These are phyloP conservation scores for Drosophila nigrodunni DNA, from an alignment of 1,140 invertebrate genomes.

Conservation along the genomic window DNA sequence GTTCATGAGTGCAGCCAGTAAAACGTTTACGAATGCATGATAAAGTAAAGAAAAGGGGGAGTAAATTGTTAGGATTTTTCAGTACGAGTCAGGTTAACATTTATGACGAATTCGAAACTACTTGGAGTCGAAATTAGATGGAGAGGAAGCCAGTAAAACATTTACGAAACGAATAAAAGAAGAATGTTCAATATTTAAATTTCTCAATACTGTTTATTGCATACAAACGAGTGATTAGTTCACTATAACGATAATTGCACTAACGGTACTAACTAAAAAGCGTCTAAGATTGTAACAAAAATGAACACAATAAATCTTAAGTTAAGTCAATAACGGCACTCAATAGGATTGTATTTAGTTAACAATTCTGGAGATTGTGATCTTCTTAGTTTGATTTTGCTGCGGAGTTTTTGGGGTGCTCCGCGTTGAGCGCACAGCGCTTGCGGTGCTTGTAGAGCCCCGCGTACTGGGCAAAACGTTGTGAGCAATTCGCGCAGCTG, in stretches of 20 bases:
- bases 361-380: background rate
- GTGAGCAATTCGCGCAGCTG: constrained; percentile 85
- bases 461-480: constrained; percentile 87
- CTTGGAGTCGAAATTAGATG: too few relatives aligned
- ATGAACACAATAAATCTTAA: too few relatives aligned
- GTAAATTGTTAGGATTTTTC: too few relatives aligned
- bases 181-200: background rate
- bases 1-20: background rate
- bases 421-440: constrained; percentile 27
- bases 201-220: background rate
- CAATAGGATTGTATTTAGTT: too few relatives aligned
- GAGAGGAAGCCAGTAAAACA: background rate
- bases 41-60: too few relatives aligned
- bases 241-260: background rate
- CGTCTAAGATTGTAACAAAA: too few relatives aligned
- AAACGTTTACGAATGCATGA: background rate
- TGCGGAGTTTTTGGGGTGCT: background rate
- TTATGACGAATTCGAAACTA: too few relatives aligned
- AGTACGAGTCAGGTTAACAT: too few relatives aligned
- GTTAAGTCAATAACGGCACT: too few relatives aligned
- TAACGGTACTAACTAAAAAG: background rate
- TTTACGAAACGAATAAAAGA: background rate
- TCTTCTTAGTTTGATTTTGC: background rate
- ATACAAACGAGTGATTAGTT: too few relatives aligned
- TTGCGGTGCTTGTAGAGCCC: constrained; percentile 86